Evolutionary conservation across 2,888 invertebrate species (phyloP).

Genomic region (Diarsia brunnea): DNA sequence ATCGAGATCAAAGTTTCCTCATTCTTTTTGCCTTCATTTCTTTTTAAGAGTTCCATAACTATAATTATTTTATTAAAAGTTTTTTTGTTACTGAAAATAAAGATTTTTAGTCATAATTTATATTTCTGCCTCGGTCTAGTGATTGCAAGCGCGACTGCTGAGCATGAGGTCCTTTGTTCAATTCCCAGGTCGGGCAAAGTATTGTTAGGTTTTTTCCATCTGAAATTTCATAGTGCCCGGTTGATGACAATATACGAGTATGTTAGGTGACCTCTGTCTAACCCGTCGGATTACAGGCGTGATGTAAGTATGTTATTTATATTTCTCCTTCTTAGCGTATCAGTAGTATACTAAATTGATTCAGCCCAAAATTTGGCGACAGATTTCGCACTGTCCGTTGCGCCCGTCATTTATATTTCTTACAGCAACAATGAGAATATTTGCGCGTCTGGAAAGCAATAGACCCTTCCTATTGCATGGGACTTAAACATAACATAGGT

Average conservation of each 20-base stretch:
- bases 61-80: neutral
- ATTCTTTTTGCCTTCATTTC: constrained; percentile 35
- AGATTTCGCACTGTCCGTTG: neutral
- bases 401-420: neutral
- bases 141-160: neutral
- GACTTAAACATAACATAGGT: neutral
- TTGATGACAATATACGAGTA: too few species aligned
- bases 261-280: too few species aligned
- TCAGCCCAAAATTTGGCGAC: neutral
- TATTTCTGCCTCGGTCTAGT: neutral
- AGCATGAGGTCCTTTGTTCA: too few species aligned
- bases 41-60: constrained; percentile 6
- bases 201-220: too few species aligned
- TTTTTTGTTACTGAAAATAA: neutral
- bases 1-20: constrained; percentile 40
- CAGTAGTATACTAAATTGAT: too few species aligned
- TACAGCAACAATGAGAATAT: neutral
- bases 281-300: too few species aligned
- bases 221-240: too few species aligned
- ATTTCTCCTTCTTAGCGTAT: too few species aligned
- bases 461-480: neutral
- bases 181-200: too few species aligned
- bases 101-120: neutral
- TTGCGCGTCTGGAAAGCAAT: neutral
- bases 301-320: too few species aligned